These are phyloP conservation scores for Salminus brasiliensis DNA, from an alignment of 2,113 vertebrate species.

Conservation along the genomic window DNA sequence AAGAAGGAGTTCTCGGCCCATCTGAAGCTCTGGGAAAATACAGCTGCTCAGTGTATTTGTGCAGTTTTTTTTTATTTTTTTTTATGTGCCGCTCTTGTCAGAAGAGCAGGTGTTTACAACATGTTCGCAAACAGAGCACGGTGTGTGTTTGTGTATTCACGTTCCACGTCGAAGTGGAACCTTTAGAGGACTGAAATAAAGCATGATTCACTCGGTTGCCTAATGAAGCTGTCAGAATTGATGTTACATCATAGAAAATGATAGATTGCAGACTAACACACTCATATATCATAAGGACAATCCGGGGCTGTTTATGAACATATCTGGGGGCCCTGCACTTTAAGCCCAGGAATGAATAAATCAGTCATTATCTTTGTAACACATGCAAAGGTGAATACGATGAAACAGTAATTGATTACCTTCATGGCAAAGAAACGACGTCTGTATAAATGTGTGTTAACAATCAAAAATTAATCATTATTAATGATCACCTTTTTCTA, in stretches of 20 bases:
- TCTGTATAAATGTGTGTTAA: too few relatives aligned
- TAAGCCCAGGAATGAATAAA: too few relatives aligned
- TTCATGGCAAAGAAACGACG: too few relatives aligned
- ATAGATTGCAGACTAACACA: not conserved
- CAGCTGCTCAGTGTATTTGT: slow-evolving; percentile 34
- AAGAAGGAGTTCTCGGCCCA: slow-evolving; percentile 22
- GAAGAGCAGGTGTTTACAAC: slow-evolving; percentile 47
- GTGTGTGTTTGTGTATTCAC: slow-evolving; percentile 43
- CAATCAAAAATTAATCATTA: too few relatives aligned
- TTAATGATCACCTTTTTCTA: too few relatives aligned
- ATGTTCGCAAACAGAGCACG: slow-evolving; percentile 31
- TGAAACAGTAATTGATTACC: too few relatives aligned
- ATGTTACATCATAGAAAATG: not conserved
- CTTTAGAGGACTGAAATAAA: not conserved
- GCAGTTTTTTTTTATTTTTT: not conserved
- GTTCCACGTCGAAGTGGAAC: slow-evolving; percentile 8
- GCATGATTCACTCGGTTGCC: slow-evolving; percentile 33
- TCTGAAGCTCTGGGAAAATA: slow-evolving; percentile 31
- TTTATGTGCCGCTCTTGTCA: slow-evolving; percentile 8
- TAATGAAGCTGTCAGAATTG: slow-evolving; percentile 39
- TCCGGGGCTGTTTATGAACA: too few relatives aligned
- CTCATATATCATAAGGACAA: not conserved
- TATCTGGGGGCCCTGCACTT: too few relatives aligned
- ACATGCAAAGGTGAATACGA: too few relatives aligned
- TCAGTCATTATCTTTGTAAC: too few relatives aligned